A percentile compares a stretch with the other conserved stretches of the same genome.
phyloP scores from a whole-genome alignment of 2,113 vertebrate species.

The Alouatta palliata region DNA sequence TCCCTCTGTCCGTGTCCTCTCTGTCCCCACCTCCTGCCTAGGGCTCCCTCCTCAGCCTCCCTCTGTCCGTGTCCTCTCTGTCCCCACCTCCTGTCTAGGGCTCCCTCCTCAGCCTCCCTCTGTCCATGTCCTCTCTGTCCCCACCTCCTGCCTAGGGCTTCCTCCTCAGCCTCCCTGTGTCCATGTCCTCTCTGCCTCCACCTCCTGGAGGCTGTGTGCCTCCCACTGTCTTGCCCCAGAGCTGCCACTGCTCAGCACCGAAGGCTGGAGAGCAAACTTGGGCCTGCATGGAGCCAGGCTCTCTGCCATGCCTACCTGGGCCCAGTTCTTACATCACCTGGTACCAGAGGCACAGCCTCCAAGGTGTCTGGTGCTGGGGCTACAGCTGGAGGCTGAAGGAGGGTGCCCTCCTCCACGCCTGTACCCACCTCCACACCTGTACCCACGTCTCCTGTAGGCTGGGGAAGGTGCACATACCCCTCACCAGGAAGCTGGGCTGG shows the following conservation, averaged over 20 bases:
- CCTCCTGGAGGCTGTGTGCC: neutral
- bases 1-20: too few relatives aligned
- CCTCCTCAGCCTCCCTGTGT: too few relatives aligned
- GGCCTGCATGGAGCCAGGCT: neutral
- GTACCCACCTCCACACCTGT: neutral
- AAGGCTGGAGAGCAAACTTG: neutral
- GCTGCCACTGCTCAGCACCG: accelerated
- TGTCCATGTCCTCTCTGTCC: too few relatives aligned
- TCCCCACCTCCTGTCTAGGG: too few relatives aligned
- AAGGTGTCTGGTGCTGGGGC: neutral
- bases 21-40: too few relatives aligned
- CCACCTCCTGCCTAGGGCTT: too few relatives aligned
- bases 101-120: too few relatives aligned
- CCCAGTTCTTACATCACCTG: neutral
- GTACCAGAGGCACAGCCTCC: neutral
- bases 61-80: too few relatives aligned
- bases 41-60: too few relatives aligned
- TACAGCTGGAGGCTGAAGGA: neutral
- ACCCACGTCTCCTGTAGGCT: neutral
- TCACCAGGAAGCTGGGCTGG: neutral
- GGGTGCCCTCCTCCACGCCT: neutral
- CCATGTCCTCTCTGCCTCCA: too few relatives aligned
- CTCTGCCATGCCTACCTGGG: neutral
- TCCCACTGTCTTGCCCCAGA: neutral
- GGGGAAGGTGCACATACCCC: neutral